Percentiles rank a stretch among this genome's conserved stretches.
These are phyloP conservation scores for Scaptomyza parva DNA, from an alignment of 2,888 invertebrate species.

Conservation along the genomic window DNA sequence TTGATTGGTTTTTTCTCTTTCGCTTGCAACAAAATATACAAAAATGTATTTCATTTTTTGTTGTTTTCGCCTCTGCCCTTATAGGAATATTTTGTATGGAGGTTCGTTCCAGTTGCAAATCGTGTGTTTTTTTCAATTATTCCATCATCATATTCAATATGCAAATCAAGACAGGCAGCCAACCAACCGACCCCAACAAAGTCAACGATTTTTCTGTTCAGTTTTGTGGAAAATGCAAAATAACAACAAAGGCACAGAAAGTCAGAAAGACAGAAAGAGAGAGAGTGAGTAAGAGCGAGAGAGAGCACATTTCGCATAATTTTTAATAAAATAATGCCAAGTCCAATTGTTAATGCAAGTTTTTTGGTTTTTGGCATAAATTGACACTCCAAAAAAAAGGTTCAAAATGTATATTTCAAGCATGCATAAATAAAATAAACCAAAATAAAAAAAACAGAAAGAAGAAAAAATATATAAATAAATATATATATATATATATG, in stretches of 20 bases:
- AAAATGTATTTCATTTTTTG: neutral
- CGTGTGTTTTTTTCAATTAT: slow-evolving; percentile 54
- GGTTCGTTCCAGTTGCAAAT: slow-evolving; percentile 1
- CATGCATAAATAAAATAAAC: slow-evolving; percentile 42
- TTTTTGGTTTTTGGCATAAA: slow-evolving; percentile 53
- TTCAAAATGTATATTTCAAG: slow-evolving; percentile 40
- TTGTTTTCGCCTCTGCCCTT: neutral
- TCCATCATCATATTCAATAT: slow-evolving; percentile 73
- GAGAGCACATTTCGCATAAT: slow-evolving; percentile 55
- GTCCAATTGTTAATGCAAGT: slow-evolving; percentile 40
- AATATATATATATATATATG: too few relatives aligned
- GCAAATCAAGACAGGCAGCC: slow-evolving; percentile 48
- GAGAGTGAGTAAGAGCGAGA: too few relatives aligned
- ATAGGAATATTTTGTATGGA: neutral
- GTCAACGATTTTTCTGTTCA: slow-evolving; percentile 45
- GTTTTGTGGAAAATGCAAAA: slow-evolving; percentile 65
- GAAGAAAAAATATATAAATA: slow-evolving; percentile 1
- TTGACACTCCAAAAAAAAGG: slow-evolving; percentile 56
- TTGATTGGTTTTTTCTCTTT: neutral
- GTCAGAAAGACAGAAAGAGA: neutral
- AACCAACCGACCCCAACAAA: slow-evolving; percentile 5
- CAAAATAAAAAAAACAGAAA: slow-evolving; percentile 3
- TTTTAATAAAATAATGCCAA: slow-evolving; percentile 67
- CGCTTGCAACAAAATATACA: too few relatives aligned
- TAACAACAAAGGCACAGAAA: too few relatives aligned